Evolutionary conservation across 2,888 invertebrate genomes (phyloP).

Genomic region (Lamproptera curius): DNA sequence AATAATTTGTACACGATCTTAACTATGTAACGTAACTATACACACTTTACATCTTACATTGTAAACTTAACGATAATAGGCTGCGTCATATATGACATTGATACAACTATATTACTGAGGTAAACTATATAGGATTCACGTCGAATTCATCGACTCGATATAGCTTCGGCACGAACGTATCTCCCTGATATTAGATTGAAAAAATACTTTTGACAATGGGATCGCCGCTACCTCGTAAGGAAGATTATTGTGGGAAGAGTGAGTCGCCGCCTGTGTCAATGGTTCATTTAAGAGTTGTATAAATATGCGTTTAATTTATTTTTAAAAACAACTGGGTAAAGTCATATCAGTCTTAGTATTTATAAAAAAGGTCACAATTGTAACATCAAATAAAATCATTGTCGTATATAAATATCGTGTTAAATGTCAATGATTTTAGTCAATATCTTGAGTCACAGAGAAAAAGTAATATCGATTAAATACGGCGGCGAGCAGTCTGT

Average conservation of each 20-base stretch:
- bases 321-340: no score
- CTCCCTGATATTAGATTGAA: conserved; percentile 54
- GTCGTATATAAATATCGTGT: no score
- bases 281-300: no score
- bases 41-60: conserved; percentile 66
- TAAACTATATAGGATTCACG: conserved; percentile 73
- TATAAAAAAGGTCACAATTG: no score
- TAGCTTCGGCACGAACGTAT: conserved; percentile 53
- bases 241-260: background rate
- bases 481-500: no score
- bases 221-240: conserved; percentile 30
- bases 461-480: no score
- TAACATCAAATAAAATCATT: no score
- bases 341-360: no score
- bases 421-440: no score
- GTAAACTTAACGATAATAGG: conserved; percentile 75
- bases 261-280: background rate
- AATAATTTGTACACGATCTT: conserved; percentile 68
- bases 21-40: conserved; percentile 54
- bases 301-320: no score
- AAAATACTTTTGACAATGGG: conserved; percentile 41
- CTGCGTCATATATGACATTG: conserved; percentile 72
- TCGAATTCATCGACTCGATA: conserved; percentile 50
- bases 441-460: no score
- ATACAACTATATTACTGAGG: conserved; percentile 72